Base-by-base conservation (phyloP, 2,113 vertebrate species). In the Arizona elegans region DNA sequence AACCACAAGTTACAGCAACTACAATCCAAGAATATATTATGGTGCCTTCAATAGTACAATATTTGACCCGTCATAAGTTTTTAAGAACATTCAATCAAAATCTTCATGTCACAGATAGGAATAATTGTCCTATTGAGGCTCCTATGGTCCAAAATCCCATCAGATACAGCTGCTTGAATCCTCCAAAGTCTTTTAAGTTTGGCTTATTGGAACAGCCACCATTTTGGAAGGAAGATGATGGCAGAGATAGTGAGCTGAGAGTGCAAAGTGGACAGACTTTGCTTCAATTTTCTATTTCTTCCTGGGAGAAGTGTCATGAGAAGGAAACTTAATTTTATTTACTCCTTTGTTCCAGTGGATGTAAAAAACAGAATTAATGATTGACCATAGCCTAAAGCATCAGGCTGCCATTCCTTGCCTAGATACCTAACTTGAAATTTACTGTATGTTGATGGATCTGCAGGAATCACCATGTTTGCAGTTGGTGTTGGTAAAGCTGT, bases 401-500 rank as follows among this genome's bases (percentile, higher is more conserved):
- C 15, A 81, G n/a, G 70, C 33, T 81, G 70, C 17, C 15, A 19
- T 38, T 81, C n/a, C 13, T 75, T 75, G n/a, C 29, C 47, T 94
- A 92, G 93, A 62, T 33, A 2, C 10, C 19, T 87, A 10, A 43
- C 62, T 86, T 0, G 0, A 87, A 19, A 58, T 93, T 24, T 33
- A 7, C 91, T 38, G 1, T 92, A 11, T 88, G 21, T 65, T 50
- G 0, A 0, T 54, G 88, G 38, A 55, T 92, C 23, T 29, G 0
- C 95, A 99, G 99, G 99, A 23, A 99, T 99, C n/a, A 97, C 97
- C 95, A 99, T 99, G 99, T 99, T 99, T 0, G 99, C 99, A 0
- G 99, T 99, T 95, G 99, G 99, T 0, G 99, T 99, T 0, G 99
- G 99, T 0, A 99, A 99, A 96, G 99, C 99, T 0, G 98, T 99